Evolutionary conservation across 2,113 vertebrate species (phyloP).

Genomic region (Neogale vison): DNA sequence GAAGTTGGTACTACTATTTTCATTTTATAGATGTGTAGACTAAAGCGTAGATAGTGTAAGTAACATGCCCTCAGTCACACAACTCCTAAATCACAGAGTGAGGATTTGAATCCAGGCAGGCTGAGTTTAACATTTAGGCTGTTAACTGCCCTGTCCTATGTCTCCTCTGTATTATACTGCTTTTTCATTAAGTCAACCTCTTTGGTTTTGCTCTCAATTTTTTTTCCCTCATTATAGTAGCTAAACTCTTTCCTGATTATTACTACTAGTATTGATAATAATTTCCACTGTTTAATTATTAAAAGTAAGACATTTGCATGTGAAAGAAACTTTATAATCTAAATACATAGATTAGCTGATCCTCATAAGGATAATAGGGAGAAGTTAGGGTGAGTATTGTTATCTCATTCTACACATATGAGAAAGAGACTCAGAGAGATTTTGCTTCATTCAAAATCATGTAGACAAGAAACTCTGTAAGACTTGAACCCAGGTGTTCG

Average conservation of each 20-base stretch:
- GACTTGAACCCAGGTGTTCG: neutral
- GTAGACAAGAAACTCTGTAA: neutral
- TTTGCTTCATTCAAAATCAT: neutral
- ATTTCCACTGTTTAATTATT: neutral
- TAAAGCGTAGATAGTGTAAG: neutral
- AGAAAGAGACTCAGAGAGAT: neutral
- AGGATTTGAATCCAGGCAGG: neutral
- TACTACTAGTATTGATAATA: neutral
- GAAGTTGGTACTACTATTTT: neutral
- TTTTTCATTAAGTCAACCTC: neutral
- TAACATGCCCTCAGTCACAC: neutral
- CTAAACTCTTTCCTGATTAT: neutral
- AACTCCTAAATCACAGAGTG: neutral
- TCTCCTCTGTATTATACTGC: neutral
- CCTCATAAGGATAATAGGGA: neutral
- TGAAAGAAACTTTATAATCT: neutral
- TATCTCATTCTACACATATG: neutral
- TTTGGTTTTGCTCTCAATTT: neutral
- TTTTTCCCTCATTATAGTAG: neutral
- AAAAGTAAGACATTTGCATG: neutral
- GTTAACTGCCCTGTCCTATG: neutral
- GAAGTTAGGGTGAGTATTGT: neutral
- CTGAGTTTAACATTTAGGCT: neutral
- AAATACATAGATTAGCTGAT: neutral
- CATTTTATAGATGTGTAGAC: neutral